Conservation (phyloP, 2,888 invertebrate species). For the Erebia aethiops region DNA sequence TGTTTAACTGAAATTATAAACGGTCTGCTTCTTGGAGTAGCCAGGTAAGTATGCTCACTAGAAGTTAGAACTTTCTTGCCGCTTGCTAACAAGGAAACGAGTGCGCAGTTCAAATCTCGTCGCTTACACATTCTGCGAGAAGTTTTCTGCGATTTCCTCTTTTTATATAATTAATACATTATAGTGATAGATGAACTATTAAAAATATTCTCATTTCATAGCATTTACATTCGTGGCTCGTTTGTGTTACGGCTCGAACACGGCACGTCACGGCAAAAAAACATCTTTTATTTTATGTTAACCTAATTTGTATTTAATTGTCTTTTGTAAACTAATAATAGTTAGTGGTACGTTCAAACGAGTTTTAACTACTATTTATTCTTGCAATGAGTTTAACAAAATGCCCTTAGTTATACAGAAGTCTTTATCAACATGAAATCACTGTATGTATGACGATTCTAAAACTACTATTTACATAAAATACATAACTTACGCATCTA, state of each 20-base stretch:
- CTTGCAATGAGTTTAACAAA: constrained; percentile 19
- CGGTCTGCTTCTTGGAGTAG: too few species aligned
- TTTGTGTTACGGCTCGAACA: neutral
- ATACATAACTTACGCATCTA: constrained; percentile 42
- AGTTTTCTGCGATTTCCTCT: too few species aligned
- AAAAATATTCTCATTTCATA: too few species aligned
- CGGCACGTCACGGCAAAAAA: neutral
- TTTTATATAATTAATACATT: too few species aligned
- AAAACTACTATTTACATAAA: constrained; percentile 47
- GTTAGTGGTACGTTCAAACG: neutral
- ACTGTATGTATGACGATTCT: constrained; percentile 30
- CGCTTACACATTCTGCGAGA: too few species aligned
- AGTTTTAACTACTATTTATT: neutral
- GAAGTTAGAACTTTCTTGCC: too few species aligned
- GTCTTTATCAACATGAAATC: constrained; percentile 27
- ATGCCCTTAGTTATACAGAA: constrained; percentile 22
- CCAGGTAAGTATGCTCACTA: too few species aligned
- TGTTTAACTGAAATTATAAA: neutral
- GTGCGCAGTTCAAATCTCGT: too few species aligned
- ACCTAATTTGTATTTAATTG: neutral
- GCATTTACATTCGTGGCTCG: neutral
- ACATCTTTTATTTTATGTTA: neutral
- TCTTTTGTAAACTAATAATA: constrained; percentile 6
- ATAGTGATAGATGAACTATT: too few species aligned
- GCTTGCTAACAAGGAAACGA: too few species aligned